A percentile compares a stretch with the other conserved stretches of the same genome.
Conservation (phyloP, 2,888 invertebrate species). For the Torymus tubicola region DNA sequence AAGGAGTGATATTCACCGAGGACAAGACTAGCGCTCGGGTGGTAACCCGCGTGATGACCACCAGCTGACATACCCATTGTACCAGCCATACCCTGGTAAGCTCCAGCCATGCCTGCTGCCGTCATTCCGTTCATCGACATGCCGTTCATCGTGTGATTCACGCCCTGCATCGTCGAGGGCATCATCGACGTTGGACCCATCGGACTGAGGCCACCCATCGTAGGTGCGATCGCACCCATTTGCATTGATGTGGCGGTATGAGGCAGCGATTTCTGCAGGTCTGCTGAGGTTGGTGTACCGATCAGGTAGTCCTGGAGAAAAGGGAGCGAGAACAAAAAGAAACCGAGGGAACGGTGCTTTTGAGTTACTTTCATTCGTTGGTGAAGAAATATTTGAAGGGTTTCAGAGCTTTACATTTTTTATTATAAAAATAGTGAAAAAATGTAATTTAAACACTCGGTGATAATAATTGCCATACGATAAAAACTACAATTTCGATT, state of each 20-base stretch:
- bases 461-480: no score
- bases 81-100: conserved; percentile 73
- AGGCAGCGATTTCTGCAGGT: conserved; percentile 73
- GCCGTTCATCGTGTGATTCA: conserved; percentile 73
- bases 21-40: conserved; percentile 71
- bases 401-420: no score
- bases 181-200: conserved; percentile 74
- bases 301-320: conserved; percentile 73
- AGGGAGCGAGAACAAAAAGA: neutral
- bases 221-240: conserved; percentile 74
- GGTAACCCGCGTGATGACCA: conserved; percentile 70
- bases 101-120: conserved; percentile 60
- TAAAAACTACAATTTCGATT: no score
- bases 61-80: conserved; percentile 73
- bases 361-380: no score
- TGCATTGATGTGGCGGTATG: conserved; percentile 75
- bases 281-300: conserved; percentile 72
- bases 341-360: no score
- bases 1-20: conserved; percentile 75
- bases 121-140: conserved; percentile 75
- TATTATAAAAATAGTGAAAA: no score
- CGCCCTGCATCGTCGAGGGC: conserved; percentile 73
- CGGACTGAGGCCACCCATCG: conserved; percentile 74
- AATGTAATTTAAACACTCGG: no score
- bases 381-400: no score